phyloP scores from a whole-genome alignment of 2,797 vertebrate genomes.

The Acomys russatus region DNA sequence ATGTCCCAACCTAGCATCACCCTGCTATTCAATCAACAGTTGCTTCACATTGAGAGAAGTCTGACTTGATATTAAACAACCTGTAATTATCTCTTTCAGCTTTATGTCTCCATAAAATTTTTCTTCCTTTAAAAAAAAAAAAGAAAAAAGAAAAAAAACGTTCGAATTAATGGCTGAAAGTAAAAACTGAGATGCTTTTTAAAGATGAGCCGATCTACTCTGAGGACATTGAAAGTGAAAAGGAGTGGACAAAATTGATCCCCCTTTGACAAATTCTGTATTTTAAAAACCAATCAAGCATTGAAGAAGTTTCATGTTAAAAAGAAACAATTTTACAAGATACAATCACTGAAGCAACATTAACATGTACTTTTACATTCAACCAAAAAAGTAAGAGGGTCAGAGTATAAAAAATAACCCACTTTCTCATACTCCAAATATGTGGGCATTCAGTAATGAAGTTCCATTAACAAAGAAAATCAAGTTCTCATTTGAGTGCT shows the following conservation, averaged over 20 bases:
- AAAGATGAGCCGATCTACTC: conserved; percentile 70
- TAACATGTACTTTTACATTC: conserved; percentile 74
- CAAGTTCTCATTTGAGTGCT: conserved; percentile 73
- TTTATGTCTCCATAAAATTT: not conserved
- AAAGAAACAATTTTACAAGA: conserved; percentile 77
- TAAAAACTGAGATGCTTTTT: conserved; percentile 53
- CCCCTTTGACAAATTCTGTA: conserved; percentile 61
- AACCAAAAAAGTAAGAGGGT: conserved; percentile 72
- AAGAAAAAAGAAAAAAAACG: not conserved
- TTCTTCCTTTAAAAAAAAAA: conserved; percentile 23
- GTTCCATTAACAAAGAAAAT: conserved; percentile 78
- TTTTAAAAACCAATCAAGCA: conserved; percentile 68
- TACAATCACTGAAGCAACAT: conserved; percentile 78
- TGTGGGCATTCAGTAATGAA: conserved; percentile 74
- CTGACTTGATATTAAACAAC: conserved; percentile 43
- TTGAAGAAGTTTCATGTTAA: conserved; percentile 69
- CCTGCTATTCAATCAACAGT: conserved; percentile 16
- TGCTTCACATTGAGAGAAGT: conserved; percentile 56
- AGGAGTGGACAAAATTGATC: conserved; percentile 67
- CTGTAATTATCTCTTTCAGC: not conserved
- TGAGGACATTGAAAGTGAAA: conserved; percentile 72
- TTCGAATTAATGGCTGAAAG: conserved; percentile 70
- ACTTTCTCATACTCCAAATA: conserved; percentile 70
- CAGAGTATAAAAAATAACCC: conserved; percentile 50
- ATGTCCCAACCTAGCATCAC: conserved; percentile 1